Base-by-base conservation (phyloP, 2,113 vertebrate genomes). In the Platysternon megacephalum region DNA sequence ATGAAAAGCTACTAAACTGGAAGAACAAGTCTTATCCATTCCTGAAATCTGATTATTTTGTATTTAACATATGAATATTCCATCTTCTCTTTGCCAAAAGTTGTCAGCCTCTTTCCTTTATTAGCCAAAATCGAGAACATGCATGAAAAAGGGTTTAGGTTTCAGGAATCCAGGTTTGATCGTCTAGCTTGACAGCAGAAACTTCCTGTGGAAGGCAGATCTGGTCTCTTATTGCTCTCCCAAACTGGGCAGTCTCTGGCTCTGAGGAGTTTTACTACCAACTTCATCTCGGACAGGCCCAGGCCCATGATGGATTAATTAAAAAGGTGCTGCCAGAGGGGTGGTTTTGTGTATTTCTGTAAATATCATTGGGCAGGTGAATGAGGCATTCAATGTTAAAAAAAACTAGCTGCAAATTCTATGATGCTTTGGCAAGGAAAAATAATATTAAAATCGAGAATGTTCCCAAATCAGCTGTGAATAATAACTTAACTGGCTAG, bases 391-490 rank as follows among this genome's bases (percentile, higher is more conserved):
- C 84, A 93, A 68, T 2, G 32, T 78, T 81, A 44, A 76, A 76
- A 26, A 76, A 76, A 61, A 39, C 0, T 0, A 2, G 44, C 14
- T 11, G 2, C 83, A 53, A 8, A 1, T 91, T 74, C 80, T 68
- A 52, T 3, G 13, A 89, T 79, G 87, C 49, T 86, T 78, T 52
- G 44, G 19, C 61, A 85, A 79, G 29, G 16, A 83, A 65, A 65
- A 46, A 85, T 26, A 82, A 82, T 1, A 14, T 46, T 35, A 51
- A 21, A 1, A 82, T 82, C 89, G n/a, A n/a, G 42, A 88, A 84
- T 80, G 84, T 80, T 94, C 44, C 85, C 94, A 93, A 85, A 93
- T 95, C 81, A 81, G 85, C 19, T 89, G 93, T 68, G 92, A 81
- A 24, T 0, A 89, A 82, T 49, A 76, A 53, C 78, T 93, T 94